Conservation (phyloP, 2,888 invertebrate species). For the Geotrupes spiniger region DNA sequence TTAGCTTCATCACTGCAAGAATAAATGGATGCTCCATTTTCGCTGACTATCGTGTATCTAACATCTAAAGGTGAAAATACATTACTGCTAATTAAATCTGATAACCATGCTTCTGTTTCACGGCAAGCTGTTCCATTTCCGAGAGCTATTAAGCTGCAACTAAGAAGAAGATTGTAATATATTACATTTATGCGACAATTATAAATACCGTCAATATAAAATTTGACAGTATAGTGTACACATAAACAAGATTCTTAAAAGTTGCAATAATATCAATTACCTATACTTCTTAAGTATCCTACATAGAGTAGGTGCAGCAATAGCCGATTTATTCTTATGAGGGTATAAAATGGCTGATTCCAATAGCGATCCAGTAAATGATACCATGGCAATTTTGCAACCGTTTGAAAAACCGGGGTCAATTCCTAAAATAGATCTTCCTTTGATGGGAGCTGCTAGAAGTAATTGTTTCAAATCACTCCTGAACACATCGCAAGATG, state of each 20-base stretch:
- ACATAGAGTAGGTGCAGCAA: conserved; percentile 58
- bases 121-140: conserved; percentile 91
- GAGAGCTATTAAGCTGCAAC: conserved; percentile 78
- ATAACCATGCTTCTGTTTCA: conserved; percentile 77
- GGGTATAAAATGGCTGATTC: conserved; percentile 70
- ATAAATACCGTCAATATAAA: too few species aligned
- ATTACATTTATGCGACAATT: neutral
- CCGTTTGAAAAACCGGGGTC: conserved; percentile 90
- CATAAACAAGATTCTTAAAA: neutral
- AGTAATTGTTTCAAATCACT: conserved; percentile 81
- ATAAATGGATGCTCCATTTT: conserved; percentile 90
- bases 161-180: too few species aligned
- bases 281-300: conserved; percentile 58
- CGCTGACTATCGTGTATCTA: conserved; percentile 80
- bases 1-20: conserved; percentile 82
- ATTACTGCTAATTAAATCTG: conserved; percentile 56
- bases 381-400: conserved; percentile 84
- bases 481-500: conserved; percentile 82
- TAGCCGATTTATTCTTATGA: conserved; percentile 52
- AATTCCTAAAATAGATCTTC: conserved; percentile 75
- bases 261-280: conserved; percentile 60
- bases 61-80: conserved; percentile 59
- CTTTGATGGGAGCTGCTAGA: conserved; percentile 76
- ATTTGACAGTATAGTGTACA: too few species aligned
- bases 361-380: conserved; percentile 67